Percentiles rank a stretch among this genome's conserved stretches.
phyloP scores from a whole-genome alignment of 2,113 vertebrate species.

The Zosterops borbonicus region DNA sequence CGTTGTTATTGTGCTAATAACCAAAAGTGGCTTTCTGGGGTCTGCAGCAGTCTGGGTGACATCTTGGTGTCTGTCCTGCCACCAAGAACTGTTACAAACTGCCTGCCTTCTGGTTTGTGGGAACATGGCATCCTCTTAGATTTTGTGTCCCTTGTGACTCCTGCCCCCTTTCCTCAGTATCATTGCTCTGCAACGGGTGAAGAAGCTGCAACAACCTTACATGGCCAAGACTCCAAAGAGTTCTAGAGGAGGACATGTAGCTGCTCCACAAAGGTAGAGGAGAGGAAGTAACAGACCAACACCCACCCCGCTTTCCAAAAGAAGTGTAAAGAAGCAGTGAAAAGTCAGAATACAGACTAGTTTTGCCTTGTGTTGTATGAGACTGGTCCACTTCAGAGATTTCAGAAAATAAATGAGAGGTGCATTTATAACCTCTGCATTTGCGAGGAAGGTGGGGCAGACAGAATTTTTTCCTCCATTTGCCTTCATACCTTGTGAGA shows the following conservation, averaged over 20 bases:
- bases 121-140: background rate
- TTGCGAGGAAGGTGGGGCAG: background rate
- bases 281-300: background rate
- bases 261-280: background rate
- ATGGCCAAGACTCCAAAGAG: background rate
- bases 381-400: background rate
- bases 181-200: background rate
- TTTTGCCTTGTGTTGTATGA: background rate
- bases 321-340: background rate
- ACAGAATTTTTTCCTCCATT: background rate
- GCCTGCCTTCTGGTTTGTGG: background rate
- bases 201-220: background rate
- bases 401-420: background rate
- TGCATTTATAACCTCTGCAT: background rate
- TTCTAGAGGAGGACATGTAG: background rate
- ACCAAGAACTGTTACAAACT: background rate
- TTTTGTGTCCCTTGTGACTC: background rate
- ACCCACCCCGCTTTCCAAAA: background rate
- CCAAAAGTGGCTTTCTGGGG: background rate
- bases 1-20: background rate
- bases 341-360: background rate
- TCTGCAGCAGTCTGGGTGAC: background rate
- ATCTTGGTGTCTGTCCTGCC: background rate
- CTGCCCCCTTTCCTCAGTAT: background rate
- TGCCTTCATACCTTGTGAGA: background rate